Conservation (phyloP, 2,888 invertebrate species). For the Lacanobia oleracea region DNA sequence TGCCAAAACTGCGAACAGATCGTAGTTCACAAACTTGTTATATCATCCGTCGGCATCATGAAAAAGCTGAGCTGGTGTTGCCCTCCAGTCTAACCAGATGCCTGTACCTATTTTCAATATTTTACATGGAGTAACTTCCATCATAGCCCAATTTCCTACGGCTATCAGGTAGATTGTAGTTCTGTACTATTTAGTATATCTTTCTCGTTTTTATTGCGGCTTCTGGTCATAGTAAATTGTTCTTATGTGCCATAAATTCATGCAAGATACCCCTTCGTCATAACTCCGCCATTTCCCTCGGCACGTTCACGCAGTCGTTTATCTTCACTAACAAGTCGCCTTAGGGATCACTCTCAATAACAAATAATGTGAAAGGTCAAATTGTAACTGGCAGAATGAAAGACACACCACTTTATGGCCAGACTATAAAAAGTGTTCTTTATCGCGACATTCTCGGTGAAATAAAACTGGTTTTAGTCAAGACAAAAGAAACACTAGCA, state of each 20-base stretch:
- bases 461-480: constrained; percentile 75
- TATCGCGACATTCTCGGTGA: constrained; percentile 76
- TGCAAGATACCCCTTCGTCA: constrained; percentile 21
- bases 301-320: constrained; percentile 69
- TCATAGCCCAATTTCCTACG: background rate
- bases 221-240: constrained; percentile 14
- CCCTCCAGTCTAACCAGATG: background rate
- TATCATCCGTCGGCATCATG: background rate
- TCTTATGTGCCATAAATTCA: constrained; percentile 36
- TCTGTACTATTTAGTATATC: background rate
- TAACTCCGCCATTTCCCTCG: constrained; percentile 65
- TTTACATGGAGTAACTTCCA: background rate
- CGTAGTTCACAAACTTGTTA: background rate
- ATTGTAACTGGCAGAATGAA: constrained; percentile 72
- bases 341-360: constrained; percentile 73
- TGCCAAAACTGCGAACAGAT: background rate
- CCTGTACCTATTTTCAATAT: background rate
- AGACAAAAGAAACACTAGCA: constrained; percentile 69
- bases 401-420: constrained; percentile 76
- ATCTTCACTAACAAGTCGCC: constrained; percentile 73
- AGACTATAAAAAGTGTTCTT: constrained; percentile 79
- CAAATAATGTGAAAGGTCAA: constrained; percentile 81
- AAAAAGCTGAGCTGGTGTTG: background rate
- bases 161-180: background rate
- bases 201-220: constrained; percentile 12